Evolutionary conservation across 2,888 invertebrate species (phyloP).

Genomic region (Lomographa bimaculata): DNA sequence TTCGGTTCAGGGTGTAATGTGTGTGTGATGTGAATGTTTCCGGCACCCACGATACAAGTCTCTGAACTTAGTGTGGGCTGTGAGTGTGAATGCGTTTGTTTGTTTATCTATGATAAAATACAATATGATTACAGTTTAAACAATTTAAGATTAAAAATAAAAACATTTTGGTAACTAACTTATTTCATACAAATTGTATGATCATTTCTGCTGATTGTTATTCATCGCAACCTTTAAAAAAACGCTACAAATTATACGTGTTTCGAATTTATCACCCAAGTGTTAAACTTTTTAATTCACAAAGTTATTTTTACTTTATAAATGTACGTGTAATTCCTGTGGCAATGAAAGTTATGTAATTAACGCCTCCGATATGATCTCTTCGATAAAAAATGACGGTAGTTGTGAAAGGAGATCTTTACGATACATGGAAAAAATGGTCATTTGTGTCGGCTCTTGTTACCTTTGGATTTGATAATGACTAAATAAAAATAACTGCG

Average conservation of each 20-base stretch:
- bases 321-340: neutral
- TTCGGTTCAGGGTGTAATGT: too few relatives aligned
- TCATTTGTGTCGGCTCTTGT: slow-evolving; percentile 2
- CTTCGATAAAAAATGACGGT: slow-evolving; percentile 6
- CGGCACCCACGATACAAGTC: too few relatives aligned
- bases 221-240: slow-evolving; percentile 8
- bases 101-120: too few relatives aligned
- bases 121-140: too few relatives aligned
- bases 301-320: neutral
- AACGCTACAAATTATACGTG: slow-evolving; percentile 3
- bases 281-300: neutral
- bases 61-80: too few relatives aligned
- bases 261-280: slow-evolving; percentile 7
- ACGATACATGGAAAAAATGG: slow-evolving; percentile 2
- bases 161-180: neutral
- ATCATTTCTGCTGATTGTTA: too few relatives aligned
- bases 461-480: too few relatives aligned
- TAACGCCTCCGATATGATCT: slow-evolving; percentile 7
- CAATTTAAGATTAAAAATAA: neutral
- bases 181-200: too few relatives aligned
- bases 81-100: too few relatives aligned
- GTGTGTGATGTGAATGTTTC: too few relatives aligned
- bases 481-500: neutral
- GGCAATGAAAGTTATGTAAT: slow-evolving; percentile 11
- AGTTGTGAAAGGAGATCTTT: slow-evolving; percentile 1